Percentiles rank a stretch among this genome's conserved stretches.
phyloP scores from a whole-genome alignment of 1,140 invertebrate genomes.

The Drosophila baimaii region DNA sequence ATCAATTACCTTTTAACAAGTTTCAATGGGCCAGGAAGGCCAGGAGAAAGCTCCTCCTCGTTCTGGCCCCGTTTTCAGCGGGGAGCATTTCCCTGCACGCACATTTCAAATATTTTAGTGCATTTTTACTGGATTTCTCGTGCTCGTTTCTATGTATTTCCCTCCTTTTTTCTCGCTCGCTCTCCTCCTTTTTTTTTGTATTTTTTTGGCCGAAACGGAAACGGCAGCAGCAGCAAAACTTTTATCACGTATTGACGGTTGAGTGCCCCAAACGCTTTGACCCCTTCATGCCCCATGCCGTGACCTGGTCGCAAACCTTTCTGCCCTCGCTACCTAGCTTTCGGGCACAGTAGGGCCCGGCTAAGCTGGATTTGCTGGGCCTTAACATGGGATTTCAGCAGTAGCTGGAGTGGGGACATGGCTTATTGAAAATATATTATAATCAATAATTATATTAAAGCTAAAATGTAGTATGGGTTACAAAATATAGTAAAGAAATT shows the following conservation, averaged over 20 bases:
- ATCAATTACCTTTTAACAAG: slow-evolving; percentile 78
- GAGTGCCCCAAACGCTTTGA: slow-evolving; percentile 61
- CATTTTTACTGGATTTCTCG: slow-evolving; percentile 66
- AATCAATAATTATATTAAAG: too few species aligned
- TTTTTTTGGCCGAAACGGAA: slow-evolving; percentile 54
- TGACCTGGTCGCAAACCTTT: slow-evolving; percentile 2
- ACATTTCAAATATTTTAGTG: slow-evolving; percentile 80
- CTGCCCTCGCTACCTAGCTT: slow-evolving; percentile 1
- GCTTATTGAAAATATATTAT: background rate
- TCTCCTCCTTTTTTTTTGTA: background rate
- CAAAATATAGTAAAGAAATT: too few species aligned
- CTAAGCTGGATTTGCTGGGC: background rate
- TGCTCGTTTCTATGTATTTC: slow-evolving; percentile 32
- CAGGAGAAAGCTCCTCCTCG: background rate
- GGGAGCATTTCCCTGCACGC: slow-evolving; percentile 51
- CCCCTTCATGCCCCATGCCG: slow-evolving; percentile 8
- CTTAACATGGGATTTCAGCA: background rate
- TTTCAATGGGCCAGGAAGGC: slow-evolving; percentile 48
- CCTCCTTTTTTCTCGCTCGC: background rate
- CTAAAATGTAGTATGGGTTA: too few species aligned
- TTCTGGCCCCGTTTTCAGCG: background rate
- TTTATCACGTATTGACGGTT: slow-evolving; percentile 81
- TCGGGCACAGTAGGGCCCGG: slow-evolving; percentile 19
- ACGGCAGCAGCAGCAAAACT: slow-evolving; percentile 68
- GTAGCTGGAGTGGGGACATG: background rate